These are phyloP conservation scores for Pollenia labialis DNA, from an alignment of 2,888 invertebrate species.

Conservation along the genomic window DNA sequence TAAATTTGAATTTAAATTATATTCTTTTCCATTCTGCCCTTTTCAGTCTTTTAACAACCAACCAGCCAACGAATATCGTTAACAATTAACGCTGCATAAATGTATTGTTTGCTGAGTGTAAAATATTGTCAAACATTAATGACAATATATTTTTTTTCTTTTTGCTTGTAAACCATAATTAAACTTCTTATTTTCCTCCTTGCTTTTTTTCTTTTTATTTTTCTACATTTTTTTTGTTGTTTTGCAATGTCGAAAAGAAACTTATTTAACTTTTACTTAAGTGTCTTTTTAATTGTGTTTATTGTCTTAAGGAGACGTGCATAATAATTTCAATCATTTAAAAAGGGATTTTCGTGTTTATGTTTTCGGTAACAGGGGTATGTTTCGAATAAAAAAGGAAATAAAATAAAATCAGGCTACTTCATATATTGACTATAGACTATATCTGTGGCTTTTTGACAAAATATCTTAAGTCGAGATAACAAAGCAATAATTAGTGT, in stretches of 20 bases:
- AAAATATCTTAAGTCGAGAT: too few relatives aligned
- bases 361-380: not conserved
- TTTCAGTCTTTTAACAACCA: not conserved
- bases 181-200: conserved; percentile 40
- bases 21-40: not conserved
- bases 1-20: conserved; percentile 42
- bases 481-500: too few relatives aligned
- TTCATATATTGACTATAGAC: too few relatives aligned
- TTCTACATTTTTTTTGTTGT: not conserved
- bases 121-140: conserved; percentile 55
- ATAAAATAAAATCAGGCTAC: too few relatives aligned
- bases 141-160: conserved; percentile 33
- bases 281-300: conserved; percentile 56
- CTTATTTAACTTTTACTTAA: conserved; percentile 42
- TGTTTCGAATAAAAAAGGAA: too few relatives aligned
- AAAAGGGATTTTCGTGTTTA: not conserved
- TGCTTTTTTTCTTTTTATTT: not conserved
- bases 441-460: too few relatives aligned
- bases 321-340: conserved; percentile 23
- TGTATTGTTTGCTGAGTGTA: conserved; percentile 10
- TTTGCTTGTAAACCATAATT: conserved; percentile 49
- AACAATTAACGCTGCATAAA: conserved; percentile 50
- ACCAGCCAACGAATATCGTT: too few relatives aligned
- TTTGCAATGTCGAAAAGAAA: not conserved
- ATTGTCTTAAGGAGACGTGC: conserved; percentile 13